Conservation (phyloP, 2,888 invertebrate genomes). For the Cyaniris semiargus region DNA sequence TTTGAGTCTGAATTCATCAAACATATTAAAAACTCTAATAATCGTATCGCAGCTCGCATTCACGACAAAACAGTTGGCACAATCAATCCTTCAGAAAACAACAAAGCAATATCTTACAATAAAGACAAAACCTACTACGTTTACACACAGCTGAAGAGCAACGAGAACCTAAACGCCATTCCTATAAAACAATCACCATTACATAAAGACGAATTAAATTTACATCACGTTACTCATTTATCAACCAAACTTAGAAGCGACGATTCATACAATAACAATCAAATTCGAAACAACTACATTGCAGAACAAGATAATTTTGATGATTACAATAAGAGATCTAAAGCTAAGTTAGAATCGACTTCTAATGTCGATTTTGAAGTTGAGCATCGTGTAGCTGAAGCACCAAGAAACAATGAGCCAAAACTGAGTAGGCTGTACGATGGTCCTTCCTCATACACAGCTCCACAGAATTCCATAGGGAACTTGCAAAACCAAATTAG, state of each 20-base stretch:
- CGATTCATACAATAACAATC: conserved; percentile 16
- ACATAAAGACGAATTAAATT: conserved; percentile 22
- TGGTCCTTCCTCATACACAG: conserved; percentile 71
- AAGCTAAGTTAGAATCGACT: conserved; percentile 2
- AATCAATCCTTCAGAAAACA: conserved; percentile 62
- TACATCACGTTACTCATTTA: conserved; percentile 19
- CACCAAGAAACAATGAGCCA: conserved; percentile 30
- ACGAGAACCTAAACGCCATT: conserved; percentile 31
- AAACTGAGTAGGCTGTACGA: conserved; percentile 55
- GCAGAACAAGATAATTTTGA: conserved; percentile 14
- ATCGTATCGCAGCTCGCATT: conserved; percentile 67
- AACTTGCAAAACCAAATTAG: conserved; percentile 51
- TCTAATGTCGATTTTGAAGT: conserved; percentile 21
- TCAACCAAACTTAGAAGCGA: background rate
- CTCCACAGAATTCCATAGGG: conserved; percentile 69
- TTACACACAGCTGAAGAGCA: conserved; percentile 59
- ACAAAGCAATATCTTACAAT: conserved; percentile 66
- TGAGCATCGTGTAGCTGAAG: background rate
- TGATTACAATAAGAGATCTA: background rate
- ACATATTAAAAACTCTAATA: conserved; percentile 54
- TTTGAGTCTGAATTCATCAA: conserved; percentile 44
- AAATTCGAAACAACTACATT: background rate
- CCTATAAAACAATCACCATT: conserved; percentile 20
- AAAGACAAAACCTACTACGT: conserved; percentile 70
- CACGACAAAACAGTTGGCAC: conserved; percentile 69